These are phyloP conservation scores for Melitaea cinxia DNA, from an alignment of 1,140 invertebrate species.

Conservation along the genomic window DNA sequence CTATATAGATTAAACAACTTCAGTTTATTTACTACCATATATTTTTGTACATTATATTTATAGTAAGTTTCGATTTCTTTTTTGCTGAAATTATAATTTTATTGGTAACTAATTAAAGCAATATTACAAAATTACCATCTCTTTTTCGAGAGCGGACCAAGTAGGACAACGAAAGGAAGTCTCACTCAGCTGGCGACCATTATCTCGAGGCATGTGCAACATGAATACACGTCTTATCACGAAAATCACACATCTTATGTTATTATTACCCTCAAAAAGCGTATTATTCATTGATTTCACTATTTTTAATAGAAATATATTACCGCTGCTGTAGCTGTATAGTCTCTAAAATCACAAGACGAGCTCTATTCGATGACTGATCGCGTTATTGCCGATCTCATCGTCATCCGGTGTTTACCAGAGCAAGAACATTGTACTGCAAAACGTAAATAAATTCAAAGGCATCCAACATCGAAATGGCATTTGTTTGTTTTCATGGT, in stretches of 20 bases:
- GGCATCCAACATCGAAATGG: conserved; percentile 50
- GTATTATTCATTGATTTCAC: background rate
- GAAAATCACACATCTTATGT: background rate
- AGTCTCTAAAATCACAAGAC: conserved; percentile 26
- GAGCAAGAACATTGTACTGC: conserved; percentile 52
- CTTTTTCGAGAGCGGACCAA: conserved; percentile 11
- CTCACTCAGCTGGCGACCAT: background rate
- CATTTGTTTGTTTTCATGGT: conserved; percentile 66
- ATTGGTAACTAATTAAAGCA: background rate
- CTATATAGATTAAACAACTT: no score
- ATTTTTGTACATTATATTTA: no score
- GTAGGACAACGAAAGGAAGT: conserved; percentile 3
- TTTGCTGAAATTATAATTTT: background rate
- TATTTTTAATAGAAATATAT: background rate
- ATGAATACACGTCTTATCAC: background rate
- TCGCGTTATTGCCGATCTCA: conserved; percentile 36
- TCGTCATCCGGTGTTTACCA: conserved; percentile 63
- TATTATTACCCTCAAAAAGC: background rate
- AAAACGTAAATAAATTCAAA: conserved; percentile 63
- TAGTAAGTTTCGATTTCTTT: no score
- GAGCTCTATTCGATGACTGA: conserved; percentile 43
- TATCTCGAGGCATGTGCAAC: background rate
- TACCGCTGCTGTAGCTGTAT: background rate
- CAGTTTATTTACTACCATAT: no score
- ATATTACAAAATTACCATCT: conserved; percentile 2